A percentile compares a stretch with the other conserved stretches of the same genome.
These are phyloP conservation scores for Bujurquina vittata DNA, from an alignment of 2,113 vertebrate genomes.

Conservation along the genomic window DNA sequence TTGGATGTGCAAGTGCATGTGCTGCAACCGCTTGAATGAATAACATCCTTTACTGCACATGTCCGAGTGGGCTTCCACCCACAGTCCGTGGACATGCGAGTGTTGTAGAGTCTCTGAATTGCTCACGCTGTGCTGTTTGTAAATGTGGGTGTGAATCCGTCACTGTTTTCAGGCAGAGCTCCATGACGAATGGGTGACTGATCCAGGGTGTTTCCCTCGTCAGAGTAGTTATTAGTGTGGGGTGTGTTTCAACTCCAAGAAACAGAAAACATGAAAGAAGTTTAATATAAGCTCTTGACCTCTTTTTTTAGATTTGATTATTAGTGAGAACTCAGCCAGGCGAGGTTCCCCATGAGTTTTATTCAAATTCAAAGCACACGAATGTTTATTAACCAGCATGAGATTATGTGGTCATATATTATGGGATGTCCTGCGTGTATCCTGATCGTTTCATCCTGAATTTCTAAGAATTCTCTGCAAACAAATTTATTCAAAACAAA, in stretches of 20 bases:
- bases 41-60: slow-evolving; percentile 3
- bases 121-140: neutral
- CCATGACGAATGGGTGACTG: neutral
- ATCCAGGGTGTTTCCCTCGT: slow-evolving; percentile 17
- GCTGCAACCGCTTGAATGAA: slow-evolving; percentile 17
- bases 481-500: neutral
- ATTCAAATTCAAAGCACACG: neutral
- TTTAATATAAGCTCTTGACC: neutral
- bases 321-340: neutral
- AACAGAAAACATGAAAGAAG: neutral
- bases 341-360: neutral
- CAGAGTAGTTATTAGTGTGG: neutral
- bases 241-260: neutral
- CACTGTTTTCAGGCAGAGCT: slow-evolving; percentile 6
- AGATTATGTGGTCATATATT: neutral
- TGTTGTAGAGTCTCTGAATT: neutral
- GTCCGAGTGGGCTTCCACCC: slow-evolving; percentile 40
- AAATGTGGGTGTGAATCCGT: slow-evolving; percentile 26
- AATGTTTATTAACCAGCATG: slow-evolving; percentile 1
- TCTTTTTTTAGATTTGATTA: neutral
- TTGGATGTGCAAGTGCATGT: slow-evolving; percentile 13
- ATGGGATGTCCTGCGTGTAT: neutral
- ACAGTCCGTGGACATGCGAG: slow-evolving; percentile 5
- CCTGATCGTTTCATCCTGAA: neutral
- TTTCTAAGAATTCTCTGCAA: neutral